A percentile compares a stretch with the other conserved stretches of the same genome.
phyloP scores from a whole-genome alignment of 2,113 vertebrate species.

The Misgurnus anguillicaudatus region DNA sequence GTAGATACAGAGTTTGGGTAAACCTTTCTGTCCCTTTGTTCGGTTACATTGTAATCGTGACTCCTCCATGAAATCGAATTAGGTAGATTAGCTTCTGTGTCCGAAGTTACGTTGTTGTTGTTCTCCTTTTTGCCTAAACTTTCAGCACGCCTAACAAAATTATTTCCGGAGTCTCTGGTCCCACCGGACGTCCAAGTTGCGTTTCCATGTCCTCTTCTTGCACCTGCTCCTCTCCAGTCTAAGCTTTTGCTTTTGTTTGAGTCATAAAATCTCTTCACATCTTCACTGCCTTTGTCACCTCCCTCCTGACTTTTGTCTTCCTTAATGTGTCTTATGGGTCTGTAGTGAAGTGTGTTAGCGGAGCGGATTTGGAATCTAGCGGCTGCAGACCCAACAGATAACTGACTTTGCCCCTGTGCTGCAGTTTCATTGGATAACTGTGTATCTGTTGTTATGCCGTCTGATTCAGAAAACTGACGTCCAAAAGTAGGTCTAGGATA shows the following conservation, averaged over 20 bases:
- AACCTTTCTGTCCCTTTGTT: slow-evolving; percentile 9
- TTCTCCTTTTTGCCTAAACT: slow-evolving; percentile 41
- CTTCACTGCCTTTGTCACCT: slow-evolving; percentile 53
- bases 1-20: not conserved
- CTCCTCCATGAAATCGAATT: slow-evolving; percentile 28
- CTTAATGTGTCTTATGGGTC: slow-evolving; percentile 4
- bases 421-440: not conserved
- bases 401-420: not conserved
- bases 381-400: not conserved
- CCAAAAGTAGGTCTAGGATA: slow-evolving; percentile 14
- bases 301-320: slow-evolving; percentile 26
- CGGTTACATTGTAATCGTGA: slow-evolving; percentile 17
- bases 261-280: slow-evolving; percentile 46
- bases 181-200: slow-evolving; percentile 1
- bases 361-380: slow-evolving; percentile 66
- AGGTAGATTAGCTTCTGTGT: not conserved
- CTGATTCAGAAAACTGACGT: not conserved
- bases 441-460: not conserved
- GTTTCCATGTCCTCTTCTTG: slow-evolving; percentile 15
- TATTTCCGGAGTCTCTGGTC: slow-evolving; percentile 8
- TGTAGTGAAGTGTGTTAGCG: slow-evolving; percentile 56
- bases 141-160: slow-evolving; percentile 21
- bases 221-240: slow-evolving; percentile 55
- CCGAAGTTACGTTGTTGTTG: not conserved
- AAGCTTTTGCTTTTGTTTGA: slow-evolving; percentile 67